Percentiles rank a stretch among this genome's conserved stretches.
Evolutionary conservation across 2,888 invertebrate genomes (phyloP).

Genomic region (Brachynemurus nebulosus): DNA sequence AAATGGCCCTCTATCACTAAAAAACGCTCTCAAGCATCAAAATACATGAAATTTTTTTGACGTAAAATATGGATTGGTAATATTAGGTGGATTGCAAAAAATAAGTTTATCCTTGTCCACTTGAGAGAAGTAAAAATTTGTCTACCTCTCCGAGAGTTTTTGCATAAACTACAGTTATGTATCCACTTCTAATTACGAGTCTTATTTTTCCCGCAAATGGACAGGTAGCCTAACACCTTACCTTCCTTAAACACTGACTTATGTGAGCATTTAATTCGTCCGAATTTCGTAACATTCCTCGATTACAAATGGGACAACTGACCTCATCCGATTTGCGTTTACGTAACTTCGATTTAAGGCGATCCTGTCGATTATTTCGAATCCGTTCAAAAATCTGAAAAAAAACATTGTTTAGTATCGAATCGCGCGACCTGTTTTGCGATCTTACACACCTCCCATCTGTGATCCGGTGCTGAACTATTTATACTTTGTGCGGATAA

Average conservation of each 20-base stretch:
- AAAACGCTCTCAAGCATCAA: no score
- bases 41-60: no score
- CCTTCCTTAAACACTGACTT: conserved; percentile 46
- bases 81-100: no score
- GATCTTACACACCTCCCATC: conserved; percentile 44
- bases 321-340: conserved; percentile 48
- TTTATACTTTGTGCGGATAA: conserved; percentile 33
- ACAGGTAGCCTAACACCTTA: no score
- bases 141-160: no score
- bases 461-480: conserved; percentile 40
- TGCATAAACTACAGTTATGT: no score
- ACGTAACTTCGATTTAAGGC: conserved; percentile 49
- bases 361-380: conserved; percentile 52
- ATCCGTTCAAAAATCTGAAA: conserved; percentile 53
- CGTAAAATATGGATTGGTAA: no score
- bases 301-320: conserved; percentile 50
- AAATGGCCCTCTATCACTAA: no score
- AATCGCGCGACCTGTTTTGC: not conserved
- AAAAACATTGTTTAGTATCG: conserved; percentile 5
- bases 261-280: conserved; percentile 49
- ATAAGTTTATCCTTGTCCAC: no score
- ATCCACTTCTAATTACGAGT: no score
- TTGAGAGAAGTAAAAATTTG: no score
- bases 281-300: conserved; percentile 36
- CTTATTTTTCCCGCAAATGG: no score